Conservation (phyloP, 1,140 invertebrate genomes). For the Sinella curviseta region DNA sequence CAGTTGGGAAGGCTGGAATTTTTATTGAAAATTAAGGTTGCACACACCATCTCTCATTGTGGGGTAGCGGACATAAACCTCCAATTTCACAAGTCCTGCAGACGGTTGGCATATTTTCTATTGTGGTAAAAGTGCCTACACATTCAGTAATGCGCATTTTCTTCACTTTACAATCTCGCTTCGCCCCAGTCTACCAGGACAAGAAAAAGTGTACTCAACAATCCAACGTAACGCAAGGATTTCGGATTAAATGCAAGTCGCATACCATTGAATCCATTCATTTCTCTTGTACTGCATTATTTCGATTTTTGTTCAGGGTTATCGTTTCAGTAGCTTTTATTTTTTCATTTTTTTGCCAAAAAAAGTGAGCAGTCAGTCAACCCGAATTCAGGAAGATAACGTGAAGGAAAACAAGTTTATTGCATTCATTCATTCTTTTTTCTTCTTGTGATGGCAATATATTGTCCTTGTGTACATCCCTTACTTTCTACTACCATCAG, state of each 20-base stretch:
- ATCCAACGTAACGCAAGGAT: no score
- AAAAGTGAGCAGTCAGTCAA: conserved; percentile 17
- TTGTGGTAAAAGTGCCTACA: no score
- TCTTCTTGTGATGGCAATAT: not conserved
- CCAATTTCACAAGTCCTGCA: not conserved
- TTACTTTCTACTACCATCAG: no score
- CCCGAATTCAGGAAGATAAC: not conserved
- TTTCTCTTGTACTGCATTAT: not conserved
- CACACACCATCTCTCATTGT: not conserved
- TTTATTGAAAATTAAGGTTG: not conserved
- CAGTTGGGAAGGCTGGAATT: conserved; percentile 7
- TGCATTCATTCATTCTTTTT: conserved; percentile 3
- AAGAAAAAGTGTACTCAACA: no score
- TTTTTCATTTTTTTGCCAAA: not conserved
- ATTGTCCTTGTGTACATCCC: no score
- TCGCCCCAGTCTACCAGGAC: no score
- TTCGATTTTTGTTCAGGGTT: not conserved
- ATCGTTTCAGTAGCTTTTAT: not conserved
- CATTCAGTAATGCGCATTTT: no score
- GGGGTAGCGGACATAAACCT: not conserved
- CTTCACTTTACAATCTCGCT: no score
- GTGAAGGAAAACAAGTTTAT: not conserved
- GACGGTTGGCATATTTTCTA: no score
- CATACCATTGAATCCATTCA: not conserved
- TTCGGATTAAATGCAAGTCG: no score